Conservation (phyloP, 2,888 invertebrate genomes). For the Meta bourneti region DNA sequence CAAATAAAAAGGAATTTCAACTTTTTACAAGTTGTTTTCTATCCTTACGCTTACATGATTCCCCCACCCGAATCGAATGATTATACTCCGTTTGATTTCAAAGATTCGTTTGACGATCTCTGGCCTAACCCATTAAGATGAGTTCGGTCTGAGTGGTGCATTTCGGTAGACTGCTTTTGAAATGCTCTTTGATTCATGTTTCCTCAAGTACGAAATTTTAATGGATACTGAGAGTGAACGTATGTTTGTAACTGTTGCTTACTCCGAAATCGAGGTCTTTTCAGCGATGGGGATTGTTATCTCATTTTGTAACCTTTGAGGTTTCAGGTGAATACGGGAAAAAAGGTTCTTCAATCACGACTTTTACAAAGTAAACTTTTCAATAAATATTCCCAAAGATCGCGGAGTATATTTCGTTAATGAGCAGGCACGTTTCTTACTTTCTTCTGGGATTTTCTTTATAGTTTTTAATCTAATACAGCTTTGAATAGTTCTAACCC, state of each 20-base stretch:
- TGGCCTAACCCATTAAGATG: background rate
- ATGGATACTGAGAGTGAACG: background rate
- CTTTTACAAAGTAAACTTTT: background rate
- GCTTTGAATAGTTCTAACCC: no score
- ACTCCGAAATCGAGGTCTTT: background rate
- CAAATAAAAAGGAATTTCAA: no score
- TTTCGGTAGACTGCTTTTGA: background rate
- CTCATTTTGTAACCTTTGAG: background rate
- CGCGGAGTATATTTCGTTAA: background rate
- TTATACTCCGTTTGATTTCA: background rate
- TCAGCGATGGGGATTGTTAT: background rate
- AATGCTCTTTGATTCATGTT: slow-evolving; percentile 3
- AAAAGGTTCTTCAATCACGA: background rate
- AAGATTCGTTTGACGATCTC: background rate
- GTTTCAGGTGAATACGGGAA: background rate
- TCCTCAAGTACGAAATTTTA: slow-evolving; percentile 8
- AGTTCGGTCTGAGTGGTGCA: background rate
- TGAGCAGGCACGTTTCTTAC: background rate
- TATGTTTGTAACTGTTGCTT: background rate
- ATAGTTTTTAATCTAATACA: background rate
- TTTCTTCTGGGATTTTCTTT: background rate
- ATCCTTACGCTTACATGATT: no score
- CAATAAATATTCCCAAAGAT: background rate
- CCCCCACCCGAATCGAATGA: background rate
- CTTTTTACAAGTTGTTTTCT: no score